phyloP scores from a whole-genome alignment of 2,888 invertebrate genomes.

The Apotomis capreana region DNA sequence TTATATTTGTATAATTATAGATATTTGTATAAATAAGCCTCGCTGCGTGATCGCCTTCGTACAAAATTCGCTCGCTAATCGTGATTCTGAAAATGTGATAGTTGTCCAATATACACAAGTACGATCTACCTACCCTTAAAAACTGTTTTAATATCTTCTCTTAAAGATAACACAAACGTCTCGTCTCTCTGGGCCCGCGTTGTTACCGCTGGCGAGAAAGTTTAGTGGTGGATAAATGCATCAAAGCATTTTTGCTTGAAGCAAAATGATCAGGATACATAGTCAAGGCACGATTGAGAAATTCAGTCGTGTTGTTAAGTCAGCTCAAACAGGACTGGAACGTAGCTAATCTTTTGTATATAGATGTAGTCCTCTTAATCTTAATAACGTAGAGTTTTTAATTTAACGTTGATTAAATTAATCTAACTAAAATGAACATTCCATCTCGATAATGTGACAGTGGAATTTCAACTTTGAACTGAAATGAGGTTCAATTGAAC shows the following conservation, averaged over 20 bases:
- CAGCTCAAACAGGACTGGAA: conserved; percentile 52
- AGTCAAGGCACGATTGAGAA: conserved; percentile 4
- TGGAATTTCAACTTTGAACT: conserved; percentile 37
- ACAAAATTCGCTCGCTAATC: no score
- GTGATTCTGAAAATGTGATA: no score
- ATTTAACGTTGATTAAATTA: conserved; percentile 29
- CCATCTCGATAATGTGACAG: conserved; percentile 20
- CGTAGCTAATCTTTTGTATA: conserved; percentile 37
- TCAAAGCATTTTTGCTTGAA: conserved; percentile 5
- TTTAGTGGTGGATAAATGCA: background rate
- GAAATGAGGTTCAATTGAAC: conserved; percentile 62
- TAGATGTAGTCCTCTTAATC: conserved; percentile 35
- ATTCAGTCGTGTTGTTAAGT: conserved; percentile 10
- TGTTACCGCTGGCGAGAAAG: no score
- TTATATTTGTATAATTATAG: no score
- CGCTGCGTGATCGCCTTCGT: no score
- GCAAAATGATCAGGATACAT: background rate
- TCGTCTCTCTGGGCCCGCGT: no score
- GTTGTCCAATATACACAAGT: no score
- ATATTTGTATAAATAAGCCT: no score
- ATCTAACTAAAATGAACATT: conserved; percentile 35
- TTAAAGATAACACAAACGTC: no score
- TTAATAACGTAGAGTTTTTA: conserved; percentile 34
- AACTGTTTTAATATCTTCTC: no score
- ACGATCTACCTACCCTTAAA: no score